phyloP scores from a whole-genome alignment of 2,113 vertebrate species.

The Caloenas nicobarica region DNA sequence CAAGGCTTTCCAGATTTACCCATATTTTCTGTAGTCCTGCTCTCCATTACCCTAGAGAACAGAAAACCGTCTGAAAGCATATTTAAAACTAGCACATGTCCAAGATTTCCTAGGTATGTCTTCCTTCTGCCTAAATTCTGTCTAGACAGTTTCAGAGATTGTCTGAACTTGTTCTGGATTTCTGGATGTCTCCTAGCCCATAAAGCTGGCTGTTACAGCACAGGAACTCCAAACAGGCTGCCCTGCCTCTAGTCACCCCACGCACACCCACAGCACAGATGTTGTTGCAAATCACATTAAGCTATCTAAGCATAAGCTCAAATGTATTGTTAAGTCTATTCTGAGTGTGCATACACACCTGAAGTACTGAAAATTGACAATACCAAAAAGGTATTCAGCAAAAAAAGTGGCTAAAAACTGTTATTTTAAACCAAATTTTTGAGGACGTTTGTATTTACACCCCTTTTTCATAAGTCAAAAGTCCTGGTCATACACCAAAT shows the following conservation, averaged over 20 bases:
- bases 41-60: not conserved
- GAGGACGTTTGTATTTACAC: not conserved
- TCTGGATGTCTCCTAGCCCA: not conserved
- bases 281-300: not conserved
- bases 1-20: not conserved
- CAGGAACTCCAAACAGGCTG: not conserved
- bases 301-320: not conserved
- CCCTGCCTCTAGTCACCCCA: not conserved
- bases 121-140: constrained; percentile 14
- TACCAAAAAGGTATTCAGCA: not conserved
- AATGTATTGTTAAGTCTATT: not conserved
- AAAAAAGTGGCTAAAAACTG: not conserved
- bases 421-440: not conserved
- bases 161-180: not conserved
- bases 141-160: constrained; percentile 3
- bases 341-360: not conserved
- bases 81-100: not conserved
- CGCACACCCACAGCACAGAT: not conserved
- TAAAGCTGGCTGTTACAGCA: not conserved
- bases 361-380: not conserved
- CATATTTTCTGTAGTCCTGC: not conserved
- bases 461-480: not conserved
- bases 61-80: not conserved
- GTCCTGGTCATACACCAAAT: not conserved
- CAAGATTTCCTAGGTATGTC: not conserved